phyloP scores from a whole-genome alignment of 2,113 vertebrate species.

The Vimba vimba region DNA sequence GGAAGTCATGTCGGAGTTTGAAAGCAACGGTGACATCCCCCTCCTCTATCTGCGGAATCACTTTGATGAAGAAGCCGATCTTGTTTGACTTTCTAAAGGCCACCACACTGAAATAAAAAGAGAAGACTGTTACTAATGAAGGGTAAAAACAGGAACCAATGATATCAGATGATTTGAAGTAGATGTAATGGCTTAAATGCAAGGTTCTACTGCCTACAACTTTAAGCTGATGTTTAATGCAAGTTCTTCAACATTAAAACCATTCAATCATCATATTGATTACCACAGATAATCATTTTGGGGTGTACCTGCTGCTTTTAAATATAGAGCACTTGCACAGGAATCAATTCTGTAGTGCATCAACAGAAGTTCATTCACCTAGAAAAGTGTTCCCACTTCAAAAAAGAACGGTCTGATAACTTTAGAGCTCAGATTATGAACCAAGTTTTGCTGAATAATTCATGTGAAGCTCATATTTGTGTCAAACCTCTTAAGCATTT shows the following conservation, averaged over 20 bases:
- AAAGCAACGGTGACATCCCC: slow-evolving; percentile 90
- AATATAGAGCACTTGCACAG: too few relatives aligned
- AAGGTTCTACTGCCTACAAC: background rate
- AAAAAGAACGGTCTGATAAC: background rate
- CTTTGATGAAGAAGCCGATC: slow-evolving; percentile 98
- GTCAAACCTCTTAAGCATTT: background rate
- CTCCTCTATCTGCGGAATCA: slow-evolving; percentile 89
- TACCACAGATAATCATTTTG: background rate
- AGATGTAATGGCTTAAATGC: background rate
- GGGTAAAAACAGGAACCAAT: background rate
- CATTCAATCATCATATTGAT: background rate
- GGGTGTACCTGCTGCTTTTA: too few relatives aligned
- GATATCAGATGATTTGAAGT: background rate
- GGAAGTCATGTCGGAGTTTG: slow-evolving; percentile 96
- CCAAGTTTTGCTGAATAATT: background rate
- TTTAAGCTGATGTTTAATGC: too few relatives aligned
- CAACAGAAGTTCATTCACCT: too few relatives aligned
- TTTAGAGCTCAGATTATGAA: too few relatives aligned
- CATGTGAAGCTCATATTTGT: background rate
- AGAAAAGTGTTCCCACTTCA: background rate
- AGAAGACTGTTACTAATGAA: background rate
- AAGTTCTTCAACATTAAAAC: too few relatives aligned
- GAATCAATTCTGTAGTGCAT: too few relatives aligned
- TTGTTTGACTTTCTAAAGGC: slow-evolving; percentile 99
- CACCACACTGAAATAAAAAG: slow-evolving; percentile 80